phyloP scores from a whole-genome alignment of 2,113 vertebrate genomes.

The Mobula birostris region DNA sequence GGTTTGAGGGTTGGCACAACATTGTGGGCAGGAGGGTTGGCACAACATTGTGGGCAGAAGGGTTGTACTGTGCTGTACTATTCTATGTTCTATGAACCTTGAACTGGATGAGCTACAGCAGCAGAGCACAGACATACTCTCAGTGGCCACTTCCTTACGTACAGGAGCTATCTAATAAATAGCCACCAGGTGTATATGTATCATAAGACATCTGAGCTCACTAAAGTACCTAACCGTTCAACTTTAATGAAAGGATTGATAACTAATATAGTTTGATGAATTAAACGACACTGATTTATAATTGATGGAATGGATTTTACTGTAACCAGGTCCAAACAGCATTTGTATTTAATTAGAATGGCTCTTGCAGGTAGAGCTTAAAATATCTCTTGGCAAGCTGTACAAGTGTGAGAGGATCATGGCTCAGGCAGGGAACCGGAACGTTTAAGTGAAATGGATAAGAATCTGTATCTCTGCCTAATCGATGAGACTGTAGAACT shows the following conservation, averaged over 20 bases:
- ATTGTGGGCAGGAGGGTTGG: too few relatives aligned
- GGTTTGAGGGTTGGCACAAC: too few relatives aligned
- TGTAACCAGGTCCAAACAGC: not conserved
- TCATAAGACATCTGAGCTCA: not conserved
- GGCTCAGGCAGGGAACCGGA: too few relatives aligned
- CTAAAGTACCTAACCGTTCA: not conserved
- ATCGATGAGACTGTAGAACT: not conserved
- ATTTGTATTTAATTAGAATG: not conserved
- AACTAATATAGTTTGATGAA: not conserved
- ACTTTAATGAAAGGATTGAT: not conserved
- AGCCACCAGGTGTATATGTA: not conserved
- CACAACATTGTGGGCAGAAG: too few relatives aligned
- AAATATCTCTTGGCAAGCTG: not conserved
- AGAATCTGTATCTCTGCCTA: not conserved
- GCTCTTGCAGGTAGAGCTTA: not conserved
- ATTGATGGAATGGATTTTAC: not conserved
- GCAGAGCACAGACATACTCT: too few relatives aligned
- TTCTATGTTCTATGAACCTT: too few relatives aligned
- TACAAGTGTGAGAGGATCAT: not conserved
- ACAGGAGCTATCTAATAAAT: too few relatives aligned
- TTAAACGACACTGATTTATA: not conserved
- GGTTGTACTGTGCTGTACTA: too few relatives aligned
- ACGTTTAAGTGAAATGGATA: not conserved
- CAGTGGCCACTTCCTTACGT: too few relatives aligned
- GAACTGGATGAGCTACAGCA: too few relatives aligned